Base-by-base conservation (phyloP, 1,140 invertebrate species). In the Choristoneura fumiferana region DNA sequence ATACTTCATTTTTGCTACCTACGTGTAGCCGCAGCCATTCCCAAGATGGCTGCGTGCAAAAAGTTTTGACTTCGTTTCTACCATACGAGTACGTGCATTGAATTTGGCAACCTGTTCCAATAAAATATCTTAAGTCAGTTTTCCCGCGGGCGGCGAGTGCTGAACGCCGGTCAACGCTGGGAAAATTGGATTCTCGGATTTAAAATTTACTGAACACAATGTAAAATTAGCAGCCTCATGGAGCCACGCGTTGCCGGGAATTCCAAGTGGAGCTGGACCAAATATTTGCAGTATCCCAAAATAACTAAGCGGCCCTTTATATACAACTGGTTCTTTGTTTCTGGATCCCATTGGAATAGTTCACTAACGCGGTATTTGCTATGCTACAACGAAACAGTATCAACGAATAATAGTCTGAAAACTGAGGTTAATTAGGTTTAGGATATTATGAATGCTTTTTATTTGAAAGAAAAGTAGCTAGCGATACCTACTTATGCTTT, bases 301-400 rank as follows among this genome's bases (percentile, higher is more conserved):
- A 49, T 49, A 49, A 49, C 43, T 33, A 22, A 22, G 22, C 9
- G 8, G 2, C 22, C 22, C 22, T 29, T 2, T 49, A 18, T 45
- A 17, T 49, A 49, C 43, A 49, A 49, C 43, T 49, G 22, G 22
- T 49, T 49, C 22, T 49, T 49, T 49, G 22, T 49, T 49, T 29
- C 43, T 49, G 12, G 17, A 22, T 22, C 43, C 18, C 43, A 1
- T n/a, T 22, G 43, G 22, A 18, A 49, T 22, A 29, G 22, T 29
- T 29, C 22, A 29, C 22, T 22, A 10, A 12, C 18, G 5, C 8
- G 22, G 17, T 29, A 49, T 49, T 49, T 29, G 17, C 22, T 4
- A 22, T 13, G 17, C 10, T 45, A 5, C n/a, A 18, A 22, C 18
- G 18, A 43, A 43, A 43, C 22, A 9, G 8, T 4, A 4, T 37